phyloP scores from a whole-genome alignment of 2,888 invertebrate genomes.

The Zygothrica quintamaculata region DNA sequence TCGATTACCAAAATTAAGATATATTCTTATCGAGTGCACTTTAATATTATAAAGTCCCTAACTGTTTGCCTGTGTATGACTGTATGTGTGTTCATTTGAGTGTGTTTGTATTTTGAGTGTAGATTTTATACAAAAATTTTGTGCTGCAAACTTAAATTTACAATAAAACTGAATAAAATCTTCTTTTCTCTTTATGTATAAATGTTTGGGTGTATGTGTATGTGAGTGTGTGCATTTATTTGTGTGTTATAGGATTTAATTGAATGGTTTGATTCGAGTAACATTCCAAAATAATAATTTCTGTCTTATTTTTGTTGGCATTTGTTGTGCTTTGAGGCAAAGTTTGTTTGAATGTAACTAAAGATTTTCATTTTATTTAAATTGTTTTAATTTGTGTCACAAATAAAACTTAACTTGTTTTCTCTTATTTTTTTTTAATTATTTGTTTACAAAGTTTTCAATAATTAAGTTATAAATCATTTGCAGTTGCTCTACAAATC shows the following conservation, averaged over 20 bases:
- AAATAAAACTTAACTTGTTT: constrained; percentile 10
- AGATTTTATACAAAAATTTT: neutral
- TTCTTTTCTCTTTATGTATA: no score
- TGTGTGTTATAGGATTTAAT: constrained; percentile 7
- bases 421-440: no score
- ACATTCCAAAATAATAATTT: constrained; percentile 13
- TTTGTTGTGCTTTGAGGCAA: constrained; percentile 2
- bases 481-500: no score
- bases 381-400: constrained; percentile 21
- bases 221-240: no score
- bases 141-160: constrained; percentile 42
- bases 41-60: constrained; percentile 66
- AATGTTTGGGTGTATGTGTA: no score
- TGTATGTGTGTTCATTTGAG: constrained; percentile 12
- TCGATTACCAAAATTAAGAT: constrained; percentile 58
- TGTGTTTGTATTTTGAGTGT: constrained; percentile 19
- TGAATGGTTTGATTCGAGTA: constrained; percentile 1
- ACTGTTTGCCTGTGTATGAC: constrained; percentile 5
- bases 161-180: no score
- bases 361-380: constrained; percentile 4
- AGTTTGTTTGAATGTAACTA: constrained; percentile 1
- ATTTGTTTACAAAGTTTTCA: no score
- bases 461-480: no score
- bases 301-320: neutral
- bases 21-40: constrained; percentile 62